Percentiles rank a stretch among this genome's conserved stretches.
Evolutionary conservation across 1,140 invertebrate species (phyloP).

Genomic region (Tetragonula clypearis): DNA sequence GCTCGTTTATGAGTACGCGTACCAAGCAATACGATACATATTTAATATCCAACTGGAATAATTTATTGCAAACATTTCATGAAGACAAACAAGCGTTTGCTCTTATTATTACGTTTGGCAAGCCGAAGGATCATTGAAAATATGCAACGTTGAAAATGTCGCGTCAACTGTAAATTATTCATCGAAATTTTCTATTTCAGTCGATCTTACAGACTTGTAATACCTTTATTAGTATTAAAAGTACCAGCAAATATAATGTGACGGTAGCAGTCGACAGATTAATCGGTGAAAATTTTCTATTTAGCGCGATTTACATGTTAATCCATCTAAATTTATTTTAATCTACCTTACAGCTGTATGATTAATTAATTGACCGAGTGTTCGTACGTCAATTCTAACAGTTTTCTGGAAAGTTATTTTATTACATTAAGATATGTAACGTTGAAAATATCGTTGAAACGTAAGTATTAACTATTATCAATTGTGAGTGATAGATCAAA

Average conservation of each 20-base stretch:
- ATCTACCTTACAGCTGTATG: too few species aligned
- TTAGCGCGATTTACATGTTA: too few species aligned
- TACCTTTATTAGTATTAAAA: constrained; percentile 38
- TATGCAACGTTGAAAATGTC: background rate
- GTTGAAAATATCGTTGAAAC: too few species aligned
- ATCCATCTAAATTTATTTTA: too few species aligned
- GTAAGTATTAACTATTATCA: background rate
- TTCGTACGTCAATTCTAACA: too few species aligned
- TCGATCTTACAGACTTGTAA: background rate
- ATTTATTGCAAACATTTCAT: constrained; percentile 37
- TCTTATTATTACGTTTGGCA: background rate
- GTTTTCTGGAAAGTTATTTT: background rate
- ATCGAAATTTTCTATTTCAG: background rate
- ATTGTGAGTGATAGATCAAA: background rate
- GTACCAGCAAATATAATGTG: constrained; percentile 6
- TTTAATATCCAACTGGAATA: constrained; percentile 36
- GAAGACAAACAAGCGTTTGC: constrained; percentile 10
- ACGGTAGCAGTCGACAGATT: constrained; percentile 1
- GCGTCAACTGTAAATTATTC: background rate
- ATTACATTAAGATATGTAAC: background rate
- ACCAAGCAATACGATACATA: constrained; percentile 53
- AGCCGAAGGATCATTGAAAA: background rate
- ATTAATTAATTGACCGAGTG: too few species aligned
- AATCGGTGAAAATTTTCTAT: too few species aligned
- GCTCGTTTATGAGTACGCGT: constrained; percentile 24